Evolutionary conservation across 2,888 invertebrate species (phyloP), one percentile per base, ranked within the genome.

Genomic region (Spatulosminthurus flaviceps): DNA sequence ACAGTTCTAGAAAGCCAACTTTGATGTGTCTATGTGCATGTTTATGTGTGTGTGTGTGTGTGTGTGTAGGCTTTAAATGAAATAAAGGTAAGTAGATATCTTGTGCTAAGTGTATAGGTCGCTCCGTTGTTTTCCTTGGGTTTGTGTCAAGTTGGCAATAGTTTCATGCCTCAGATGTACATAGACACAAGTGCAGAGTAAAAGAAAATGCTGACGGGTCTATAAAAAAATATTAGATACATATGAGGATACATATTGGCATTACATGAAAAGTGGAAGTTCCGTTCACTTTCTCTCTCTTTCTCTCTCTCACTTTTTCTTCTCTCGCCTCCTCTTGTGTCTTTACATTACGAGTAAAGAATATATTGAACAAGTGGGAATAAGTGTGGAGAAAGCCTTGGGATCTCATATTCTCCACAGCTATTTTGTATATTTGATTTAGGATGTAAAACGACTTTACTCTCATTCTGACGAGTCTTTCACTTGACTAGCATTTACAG

Each of bases 371-470:
- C 60, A 60, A 26, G 28, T 69, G 77, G 77, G 77, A 70, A 77
- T 69, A 77, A 77, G 34, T 22, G 74, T 74, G 66, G 67, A 43
- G 51, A 76, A 76, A 76, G 76, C 41, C 67, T 67, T 42, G 67
- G 67, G 76, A 76, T 76, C 67, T 43, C 76, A 69, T 67, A 67
- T 76, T 76, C 76, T 76, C 67, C 70, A 71, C 70, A 72, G 78
- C 72, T 78, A 66, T 78, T 78, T 78, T 42, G 66, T 72, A 72
- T 73, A 78, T 78, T 78, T 78, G 78, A 78, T 78, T 78, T 78
- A 78, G 66, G 42, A 72, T 78, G 72, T 72, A 78, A 78, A 78
- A 78, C 43, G 72, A 72, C 72, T 78, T 78, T 28, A 41, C 42
- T 78, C 64, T 64, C 78, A 72, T 71, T 78, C 72, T 42, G 51